Evolutionary conservation across 2,888 invertebrate species (phyloP).

Genomic region (Eucera pruinosa): DNA sequence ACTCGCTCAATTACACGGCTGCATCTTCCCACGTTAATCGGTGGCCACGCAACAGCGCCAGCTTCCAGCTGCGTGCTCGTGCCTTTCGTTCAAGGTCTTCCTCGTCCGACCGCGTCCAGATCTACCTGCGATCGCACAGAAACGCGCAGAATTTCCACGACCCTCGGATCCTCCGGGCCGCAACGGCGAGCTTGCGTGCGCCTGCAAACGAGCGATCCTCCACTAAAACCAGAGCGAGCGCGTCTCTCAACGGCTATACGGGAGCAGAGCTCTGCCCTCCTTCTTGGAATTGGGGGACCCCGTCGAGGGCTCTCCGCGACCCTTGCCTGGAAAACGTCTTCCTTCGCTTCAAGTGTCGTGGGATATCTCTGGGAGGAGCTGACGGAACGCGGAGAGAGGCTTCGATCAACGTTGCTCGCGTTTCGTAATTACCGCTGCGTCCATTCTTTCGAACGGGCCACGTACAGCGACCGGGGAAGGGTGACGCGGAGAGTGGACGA

Average conservation of each 20-base stretch:
- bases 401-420: slow-evolving; percentile 1
- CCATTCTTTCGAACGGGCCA: neutral
- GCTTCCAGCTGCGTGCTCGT: slow-evolving; percentile 2
- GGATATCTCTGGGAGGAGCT: no score
- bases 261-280: neutral
- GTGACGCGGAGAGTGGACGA: no score
- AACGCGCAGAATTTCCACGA: neutral
- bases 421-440: slow-evolving; percentile 1
- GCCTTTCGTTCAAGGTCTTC: slow-evolving; percentile 18
- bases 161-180: neutral
- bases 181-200: neutral
- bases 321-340: neutral
- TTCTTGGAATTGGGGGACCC: neutral
- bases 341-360: neutral
- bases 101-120: neutral
- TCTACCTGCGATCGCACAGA: no score
- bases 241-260: neutral
- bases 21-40: slow-evolving; percentile 57
- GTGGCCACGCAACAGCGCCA: neutral
- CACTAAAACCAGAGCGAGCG: neutral
- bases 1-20: slow-evolving; percentile 48
- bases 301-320: neutral
- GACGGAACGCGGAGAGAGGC: no score
- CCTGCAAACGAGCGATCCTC: neutral
- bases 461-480: neutral